These are phyloP conservation scores for Indicator indicator DNA, from an alignment of 2,113 vertebrate genomes.

Conservation along the genomic window DNA sequence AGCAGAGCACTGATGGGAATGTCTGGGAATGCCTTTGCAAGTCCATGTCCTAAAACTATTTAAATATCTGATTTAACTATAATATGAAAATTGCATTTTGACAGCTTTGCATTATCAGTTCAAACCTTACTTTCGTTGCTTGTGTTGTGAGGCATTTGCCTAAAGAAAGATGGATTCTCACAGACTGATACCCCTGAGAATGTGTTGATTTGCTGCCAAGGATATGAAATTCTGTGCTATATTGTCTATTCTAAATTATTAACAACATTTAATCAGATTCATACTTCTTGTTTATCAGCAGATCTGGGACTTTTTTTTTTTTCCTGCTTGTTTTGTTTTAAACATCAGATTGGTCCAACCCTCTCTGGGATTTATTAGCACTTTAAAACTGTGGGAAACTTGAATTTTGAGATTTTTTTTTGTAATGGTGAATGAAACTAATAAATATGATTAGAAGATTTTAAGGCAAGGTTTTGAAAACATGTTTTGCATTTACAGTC, in stretches of 20 bases:
- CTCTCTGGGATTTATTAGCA: not conserved
- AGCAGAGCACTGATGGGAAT: not conserved
- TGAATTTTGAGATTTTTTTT: not conserved
- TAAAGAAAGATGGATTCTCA: not conserved
- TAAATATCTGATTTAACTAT: not conserved
- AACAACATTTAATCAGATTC: not conserved
- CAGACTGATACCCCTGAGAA: not conserved
- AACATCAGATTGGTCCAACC: not conserved
- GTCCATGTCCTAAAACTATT: not conserved
- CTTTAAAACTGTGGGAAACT: not conserved
- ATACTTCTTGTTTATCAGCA: not conserved
- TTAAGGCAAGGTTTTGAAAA: not conserved
- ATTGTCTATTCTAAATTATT: not conserved
- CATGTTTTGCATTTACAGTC: not conserved
- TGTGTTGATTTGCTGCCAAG: not conserved
- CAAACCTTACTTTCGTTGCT: not conserved
- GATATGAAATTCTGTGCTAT: not conserved
- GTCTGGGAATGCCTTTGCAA: not conserved
- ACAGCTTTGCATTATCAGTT: not conserved
- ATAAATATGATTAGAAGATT: not conserved
- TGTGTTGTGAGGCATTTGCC: not conserved
- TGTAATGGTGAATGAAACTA: not conserved
- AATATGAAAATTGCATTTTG: not conserved
- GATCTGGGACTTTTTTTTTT: not conserved
- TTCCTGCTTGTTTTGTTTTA: not conserved